phyloP scores from a whole-genome alignment of 92 coral and sea anemone species.

The Nematostella vectensis region DNA sequence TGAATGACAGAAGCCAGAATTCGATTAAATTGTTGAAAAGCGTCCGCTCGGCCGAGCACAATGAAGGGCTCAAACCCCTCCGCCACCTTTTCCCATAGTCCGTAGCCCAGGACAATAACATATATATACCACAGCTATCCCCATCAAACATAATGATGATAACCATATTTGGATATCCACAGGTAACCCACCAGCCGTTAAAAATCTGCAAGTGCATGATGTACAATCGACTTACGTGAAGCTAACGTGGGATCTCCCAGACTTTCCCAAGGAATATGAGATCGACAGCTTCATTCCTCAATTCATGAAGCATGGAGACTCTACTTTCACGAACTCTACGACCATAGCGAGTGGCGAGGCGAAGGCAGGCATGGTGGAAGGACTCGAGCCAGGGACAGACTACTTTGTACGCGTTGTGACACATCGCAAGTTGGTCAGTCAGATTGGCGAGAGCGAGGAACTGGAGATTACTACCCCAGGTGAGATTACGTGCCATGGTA shows the following conservation, averaged over 20 bases:
- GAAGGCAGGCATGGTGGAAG: constrained; percentile 5
- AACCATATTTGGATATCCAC: too few species aligned
- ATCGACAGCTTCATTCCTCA: constrained; percentile 21
- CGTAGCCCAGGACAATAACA: too few species aligned
- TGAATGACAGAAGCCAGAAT: too few species aligned
- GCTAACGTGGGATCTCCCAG: constrained; percentile 25
- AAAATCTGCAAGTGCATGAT: constrained; percentile 2
- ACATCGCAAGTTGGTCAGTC: constrained; percentile 6
- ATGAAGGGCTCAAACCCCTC: too few species aligned
- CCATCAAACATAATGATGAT: too few species aligned
- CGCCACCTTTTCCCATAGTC: too few species aligned
- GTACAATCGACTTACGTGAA: constrained; percentile 8
- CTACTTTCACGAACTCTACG: neutral
- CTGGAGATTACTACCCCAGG: constrained; percentile 20
- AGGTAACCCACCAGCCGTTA: constrained; percentile 36
- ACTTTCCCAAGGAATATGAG: constrained; percentile 24
- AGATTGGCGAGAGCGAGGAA: neutral
- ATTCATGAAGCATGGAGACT: constrained; percentile 15
- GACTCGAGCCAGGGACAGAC: constrained; percentile 17
- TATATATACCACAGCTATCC: neutral
- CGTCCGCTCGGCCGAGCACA: too few species aligned
- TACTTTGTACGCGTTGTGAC: constrained; percentile 26
- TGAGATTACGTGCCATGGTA: too few species aligned
- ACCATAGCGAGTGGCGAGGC: constrained; percentile 13
- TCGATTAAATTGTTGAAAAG: too few species aligned